phyloP scores from a whole-genome alignment of 37 sponge, comb jelly and placozoan genomes.

The Oscarella lobularis region DNA sequence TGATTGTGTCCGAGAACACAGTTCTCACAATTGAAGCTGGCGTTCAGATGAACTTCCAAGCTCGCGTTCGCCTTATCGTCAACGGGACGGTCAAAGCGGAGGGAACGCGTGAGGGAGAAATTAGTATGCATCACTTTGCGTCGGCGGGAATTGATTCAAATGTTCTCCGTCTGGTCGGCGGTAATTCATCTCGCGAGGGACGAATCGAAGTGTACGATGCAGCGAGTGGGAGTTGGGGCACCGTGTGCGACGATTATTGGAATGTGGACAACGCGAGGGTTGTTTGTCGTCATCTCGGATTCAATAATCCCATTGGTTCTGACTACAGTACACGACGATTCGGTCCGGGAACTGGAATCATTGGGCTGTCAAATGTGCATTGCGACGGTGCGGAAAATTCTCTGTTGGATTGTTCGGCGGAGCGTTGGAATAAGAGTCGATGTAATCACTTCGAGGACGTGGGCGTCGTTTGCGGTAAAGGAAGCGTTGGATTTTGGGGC shows the following conservation, averaged over 20 bases:
- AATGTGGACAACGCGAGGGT: not conserved
- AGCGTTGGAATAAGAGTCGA: not conserved
- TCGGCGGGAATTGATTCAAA: not conserved
- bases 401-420: not conserved
- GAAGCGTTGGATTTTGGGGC: not conserved
- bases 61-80: not conserved
- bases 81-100: not conserved
- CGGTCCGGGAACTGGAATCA: not conserved
- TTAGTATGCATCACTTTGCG: not conserved
- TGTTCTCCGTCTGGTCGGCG: not conserved
- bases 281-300: not conserved
- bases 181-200: not conserved
- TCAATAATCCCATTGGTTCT: not conserved
- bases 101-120: not conserved
- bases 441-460: not conserved
- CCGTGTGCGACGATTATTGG: not conserved
- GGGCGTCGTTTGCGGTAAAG: not conserved
- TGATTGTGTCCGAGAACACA: not conserved
- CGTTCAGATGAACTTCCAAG: not conserved
- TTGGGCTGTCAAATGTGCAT: not conserved
- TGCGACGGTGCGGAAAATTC: not conserved
- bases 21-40: not conserved
- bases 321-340: not conserved
- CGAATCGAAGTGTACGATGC: not conserved
- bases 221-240: not conserved